Conservation (phyloP, 2,888 invertebrate species). For the Pyrrhosoma nymphula region DNA sequence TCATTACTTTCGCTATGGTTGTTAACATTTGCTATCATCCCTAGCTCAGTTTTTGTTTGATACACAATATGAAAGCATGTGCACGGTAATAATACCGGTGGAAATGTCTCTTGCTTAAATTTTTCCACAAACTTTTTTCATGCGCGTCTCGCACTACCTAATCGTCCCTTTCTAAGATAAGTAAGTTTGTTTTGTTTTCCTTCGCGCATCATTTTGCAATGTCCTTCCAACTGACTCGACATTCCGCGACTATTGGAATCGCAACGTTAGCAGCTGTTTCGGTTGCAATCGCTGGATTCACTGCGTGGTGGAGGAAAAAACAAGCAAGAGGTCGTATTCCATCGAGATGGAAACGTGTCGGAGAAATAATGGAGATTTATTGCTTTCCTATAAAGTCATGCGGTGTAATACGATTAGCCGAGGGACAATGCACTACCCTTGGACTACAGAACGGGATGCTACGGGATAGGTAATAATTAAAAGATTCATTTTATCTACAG, state of each 20-base stretch:
- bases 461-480: constrained; percentile 53
- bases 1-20: not conserved
- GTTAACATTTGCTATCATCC: not conserved
- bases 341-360: constrained; percentile 66
- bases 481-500: not conserved
- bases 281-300: constrained; percentile 44
- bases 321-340: constrained; percentile 37
- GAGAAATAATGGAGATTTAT: constrained; percentile 67
- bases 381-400: constrained; percentile 70
- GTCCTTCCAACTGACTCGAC: constrained; percentile 27
- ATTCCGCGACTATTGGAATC: constrained; percentile 33
- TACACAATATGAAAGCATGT: not conserved
- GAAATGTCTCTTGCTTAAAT: not conserved
- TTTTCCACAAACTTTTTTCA: not conserved
- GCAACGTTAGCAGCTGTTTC: constrained; percentile 43
- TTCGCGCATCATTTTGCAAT: not conserved
- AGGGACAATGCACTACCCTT: constrained; percentile 65
- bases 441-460: constrained; percentile 68
- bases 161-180: not conserved
- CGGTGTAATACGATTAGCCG: constrained; percentile 48
- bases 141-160: not conserved
- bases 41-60: not conserved
- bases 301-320: constrained; percentile 65
- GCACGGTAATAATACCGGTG: not conserved
- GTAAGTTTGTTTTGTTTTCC: not conserved